Conservation (phyloP, 1,140 invertebrate species). For the Pseudobourletiella spinata region DNA sequence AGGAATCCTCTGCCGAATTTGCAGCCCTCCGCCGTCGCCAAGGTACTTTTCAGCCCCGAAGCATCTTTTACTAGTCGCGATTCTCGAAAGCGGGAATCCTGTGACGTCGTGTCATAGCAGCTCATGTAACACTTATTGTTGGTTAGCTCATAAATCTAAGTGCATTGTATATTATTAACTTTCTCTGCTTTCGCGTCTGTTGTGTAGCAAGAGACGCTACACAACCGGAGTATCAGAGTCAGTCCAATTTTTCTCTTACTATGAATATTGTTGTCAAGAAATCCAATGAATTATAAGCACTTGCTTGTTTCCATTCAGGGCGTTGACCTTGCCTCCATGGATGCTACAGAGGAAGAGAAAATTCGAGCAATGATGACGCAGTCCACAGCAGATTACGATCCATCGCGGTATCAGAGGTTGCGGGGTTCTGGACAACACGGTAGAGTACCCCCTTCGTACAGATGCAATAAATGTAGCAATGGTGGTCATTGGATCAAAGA, state of each 20-base stretch:
- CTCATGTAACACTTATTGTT: too few relatives aligned
- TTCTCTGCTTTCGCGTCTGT: conserved; percentile 4
- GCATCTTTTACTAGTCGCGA: too few relatives aligned
- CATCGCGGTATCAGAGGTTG: conserved; percentile 86
- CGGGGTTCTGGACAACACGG: conserved; percentile 76
- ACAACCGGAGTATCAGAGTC: too few relatives aligned
- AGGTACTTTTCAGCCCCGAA: too few relatives aligned
- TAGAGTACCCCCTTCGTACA: conserved; percentile 76
- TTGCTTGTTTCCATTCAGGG: conserved; percentile 42
- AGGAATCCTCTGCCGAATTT: neutral
- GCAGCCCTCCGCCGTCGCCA: conserved; percentile 15
- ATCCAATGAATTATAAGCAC: neutral
- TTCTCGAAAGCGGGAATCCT: too few relatives aligned
- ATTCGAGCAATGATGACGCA: conserved; percentile 95
- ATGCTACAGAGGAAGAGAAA: conserved; percentile 92
- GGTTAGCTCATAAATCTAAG: too few relatives aligned
- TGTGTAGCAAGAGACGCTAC: too few relatives aligned
- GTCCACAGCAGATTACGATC: conserved; percentile 92
- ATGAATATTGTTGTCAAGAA: neutral
- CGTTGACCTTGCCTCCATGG: conserved; percentile 77
- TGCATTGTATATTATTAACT: too few relatives aligned
- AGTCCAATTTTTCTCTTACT: too few relatives aligned
- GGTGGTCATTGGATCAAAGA: conserved; percentile 93
- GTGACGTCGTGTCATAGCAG: too few relatives aligned
- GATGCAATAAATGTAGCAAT: conserved; percentile 86